Evolutionary conservation across 1,140 invertebrate species (phyloP), one percentile per base, ranked within the genome.

Genomic region (Solenopsis invicta): DNA sequence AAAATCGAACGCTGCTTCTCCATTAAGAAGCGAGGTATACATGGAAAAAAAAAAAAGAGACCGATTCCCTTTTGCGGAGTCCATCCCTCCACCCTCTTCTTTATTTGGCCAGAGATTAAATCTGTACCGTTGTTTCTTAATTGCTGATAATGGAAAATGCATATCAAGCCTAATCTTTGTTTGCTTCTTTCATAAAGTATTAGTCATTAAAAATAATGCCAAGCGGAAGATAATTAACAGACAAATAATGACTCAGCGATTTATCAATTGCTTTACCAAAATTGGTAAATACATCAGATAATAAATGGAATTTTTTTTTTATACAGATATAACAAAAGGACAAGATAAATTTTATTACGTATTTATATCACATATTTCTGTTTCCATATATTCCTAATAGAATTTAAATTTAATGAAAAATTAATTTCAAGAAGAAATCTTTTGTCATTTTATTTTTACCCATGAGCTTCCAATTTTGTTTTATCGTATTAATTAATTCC

Each of bases 1-100:
- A 93, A 94, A 94, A 93, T 94, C 93, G 91, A 94, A 94, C 93
- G 88, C 89, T 92, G 91, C 90, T 94, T 90, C 92, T 93, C 93
- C 94, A 94, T 94, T 94, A 94, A 92, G 84, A 78, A 77, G 74
- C 86, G 87, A 89, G 71, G 34, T 82, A 82, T 78, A 81, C 50
- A 52, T n/a, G 13, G 5, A 69, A 52, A 59, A 56, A 59, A 67
- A 80, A 48, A 81, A 24, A 61, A 75, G 62, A 1, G 52, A 50
- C 56, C 10, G 50, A 29, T 71, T 71, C 37, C 29, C 50, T 81
- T 72, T 81, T 69, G 78, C 34, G 10, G 13, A n/a, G 13, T 41
- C 8, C 41, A 41, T 41, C 4, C 1, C 21, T 13, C 9, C 6
- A 29, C 21, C 5, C 45, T 67, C 13, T 9, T 54, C 21, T 71